A percentile compares a stretch with the other conserved stretches of the same genome.
Evolutionary conservation across 2,113 vertebrate genomes (phyloP).

Genomic region (Antechinus flavipes): DNA sequence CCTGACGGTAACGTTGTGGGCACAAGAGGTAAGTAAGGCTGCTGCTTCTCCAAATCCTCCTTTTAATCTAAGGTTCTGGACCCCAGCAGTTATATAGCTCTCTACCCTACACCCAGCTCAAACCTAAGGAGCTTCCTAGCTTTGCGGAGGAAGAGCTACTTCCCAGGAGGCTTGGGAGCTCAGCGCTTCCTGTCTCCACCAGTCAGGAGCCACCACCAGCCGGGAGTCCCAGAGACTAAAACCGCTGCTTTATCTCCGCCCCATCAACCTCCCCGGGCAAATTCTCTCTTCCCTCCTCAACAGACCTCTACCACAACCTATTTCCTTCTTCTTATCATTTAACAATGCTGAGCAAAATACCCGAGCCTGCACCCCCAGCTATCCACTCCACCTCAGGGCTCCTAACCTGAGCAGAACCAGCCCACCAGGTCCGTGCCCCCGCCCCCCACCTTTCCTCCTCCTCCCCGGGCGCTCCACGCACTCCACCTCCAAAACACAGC

Average conservation of each 20-base stretch:
- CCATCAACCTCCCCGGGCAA: not conserved
- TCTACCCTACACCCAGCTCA: no score
- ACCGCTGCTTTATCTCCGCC: not conserved
- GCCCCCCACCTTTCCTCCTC: not conserved
- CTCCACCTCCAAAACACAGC: not conserved
- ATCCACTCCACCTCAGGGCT: not conserved
- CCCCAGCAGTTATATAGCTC: not conserved
- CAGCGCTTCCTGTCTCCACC: not conserved
- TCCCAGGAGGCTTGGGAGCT: constrained; percentile 38
- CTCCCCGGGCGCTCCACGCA: not conserved
- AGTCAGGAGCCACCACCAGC: not conserved
- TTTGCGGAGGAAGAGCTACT: not conserved
- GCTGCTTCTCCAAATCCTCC: not conserved
- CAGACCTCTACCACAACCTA: not conserved
- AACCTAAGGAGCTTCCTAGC: not conserved
- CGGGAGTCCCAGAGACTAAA: not conserved
- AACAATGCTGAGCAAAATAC: not conserved
- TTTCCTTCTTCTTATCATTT: not conserved
- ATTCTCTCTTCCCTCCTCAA: not conserved
- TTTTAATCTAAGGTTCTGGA: not conserved
- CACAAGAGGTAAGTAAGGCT: not conserved
- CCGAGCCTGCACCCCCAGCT: no score
- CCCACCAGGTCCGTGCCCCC: not conserved
- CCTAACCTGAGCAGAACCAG: not conserved
- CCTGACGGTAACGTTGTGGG: constrained; percentile 60